Evolutionary conservation across 2,888 invertebrate species (phyloP).

Genomic region (Syrista parreyssii): DNA sequence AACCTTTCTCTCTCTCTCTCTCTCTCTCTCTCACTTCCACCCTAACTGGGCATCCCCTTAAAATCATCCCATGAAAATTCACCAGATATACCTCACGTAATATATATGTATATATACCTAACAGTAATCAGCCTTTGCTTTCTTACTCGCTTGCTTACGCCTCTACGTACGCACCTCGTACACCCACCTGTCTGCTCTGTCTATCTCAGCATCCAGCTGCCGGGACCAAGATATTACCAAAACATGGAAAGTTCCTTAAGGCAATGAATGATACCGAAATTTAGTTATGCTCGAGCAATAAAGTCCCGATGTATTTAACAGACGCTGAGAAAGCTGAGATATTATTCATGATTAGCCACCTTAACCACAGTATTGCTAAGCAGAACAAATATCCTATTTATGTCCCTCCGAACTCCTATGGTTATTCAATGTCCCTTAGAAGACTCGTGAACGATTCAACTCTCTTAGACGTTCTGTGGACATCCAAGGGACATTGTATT

Average conservation of each 20-base stretch:
- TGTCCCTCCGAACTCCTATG: too few species aligned
- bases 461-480: too few species aligned
- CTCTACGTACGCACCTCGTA: not conserved
- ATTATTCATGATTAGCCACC: not conserved
- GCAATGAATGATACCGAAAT: not conserved
- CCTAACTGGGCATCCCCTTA: not conserved
- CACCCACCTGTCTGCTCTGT: not conserved
- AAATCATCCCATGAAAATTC: not conserved
- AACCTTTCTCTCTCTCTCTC: conserved; percentile 7
- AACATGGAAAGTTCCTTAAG: not conserved
- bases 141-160: not conserved
- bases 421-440: too few species aligned
- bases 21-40: conserved; percentile 3
- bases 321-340: not conserved
- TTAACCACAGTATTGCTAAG: not conserved
- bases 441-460: too few species aligned
- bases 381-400: not conserved
- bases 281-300: not conserved
- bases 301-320: not conserved
- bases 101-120: not conserved
- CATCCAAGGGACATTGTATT: not conserved
- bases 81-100: not conserved
- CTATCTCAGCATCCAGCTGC: not conserved
- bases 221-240: not conserved
- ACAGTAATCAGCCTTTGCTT: not conserved